Conservation (phyloP, 2,888 invertebrate species). For the Himalopsyche tibetana region DNA sequence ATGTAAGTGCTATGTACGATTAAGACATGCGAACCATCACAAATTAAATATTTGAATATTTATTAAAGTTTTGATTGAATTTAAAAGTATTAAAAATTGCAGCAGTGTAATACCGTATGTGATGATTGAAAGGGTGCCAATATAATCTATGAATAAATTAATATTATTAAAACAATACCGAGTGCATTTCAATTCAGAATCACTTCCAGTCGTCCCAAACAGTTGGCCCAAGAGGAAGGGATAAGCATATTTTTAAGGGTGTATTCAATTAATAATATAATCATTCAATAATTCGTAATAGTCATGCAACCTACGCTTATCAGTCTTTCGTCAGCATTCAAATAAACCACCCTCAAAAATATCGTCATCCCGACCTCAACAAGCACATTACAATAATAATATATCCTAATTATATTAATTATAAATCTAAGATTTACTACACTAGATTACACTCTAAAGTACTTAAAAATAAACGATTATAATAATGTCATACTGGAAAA, state of each 20-base stretch:
- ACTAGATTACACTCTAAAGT: background rate
- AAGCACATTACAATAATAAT: constrained; percentile 29
- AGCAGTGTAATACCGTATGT: too few relatives aligned
- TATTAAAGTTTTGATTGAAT: too few relatives aligned
- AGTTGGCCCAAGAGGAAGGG: constrained; percentile 74
- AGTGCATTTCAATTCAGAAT: constrained; percentile 53
- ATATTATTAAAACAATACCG: background rate
- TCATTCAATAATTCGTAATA: constrained; percentile 39
- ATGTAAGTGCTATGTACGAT: too few relatives aligned
- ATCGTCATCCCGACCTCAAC: constrained; percentile 64
- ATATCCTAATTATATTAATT: background rate
- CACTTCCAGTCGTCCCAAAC: constrained; percentile 68
- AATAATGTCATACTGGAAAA: background rate
- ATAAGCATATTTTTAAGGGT: constrained; percentile 74
- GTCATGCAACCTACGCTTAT: background rate
- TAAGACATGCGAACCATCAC: too few relatives aligned
- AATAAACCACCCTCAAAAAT: constrained; percentile 44
- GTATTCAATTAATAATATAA: constrained; percentile 66
- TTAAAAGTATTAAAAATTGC: too few relatives aligned
- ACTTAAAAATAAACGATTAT: background rate
- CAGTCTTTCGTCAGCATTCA: constrained; percentile 37
- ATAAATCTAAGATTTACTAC: background rate
- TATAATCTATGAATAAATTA: constrained; percentile 59
- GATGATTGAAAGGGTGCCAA: too few relatives aligned
- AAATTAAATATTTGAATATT: too few relatives aligned